Base-by-base conservation (phyloP, 1,140 invertebrate genomes). In the Panagrolaimus sp. region DNA sequence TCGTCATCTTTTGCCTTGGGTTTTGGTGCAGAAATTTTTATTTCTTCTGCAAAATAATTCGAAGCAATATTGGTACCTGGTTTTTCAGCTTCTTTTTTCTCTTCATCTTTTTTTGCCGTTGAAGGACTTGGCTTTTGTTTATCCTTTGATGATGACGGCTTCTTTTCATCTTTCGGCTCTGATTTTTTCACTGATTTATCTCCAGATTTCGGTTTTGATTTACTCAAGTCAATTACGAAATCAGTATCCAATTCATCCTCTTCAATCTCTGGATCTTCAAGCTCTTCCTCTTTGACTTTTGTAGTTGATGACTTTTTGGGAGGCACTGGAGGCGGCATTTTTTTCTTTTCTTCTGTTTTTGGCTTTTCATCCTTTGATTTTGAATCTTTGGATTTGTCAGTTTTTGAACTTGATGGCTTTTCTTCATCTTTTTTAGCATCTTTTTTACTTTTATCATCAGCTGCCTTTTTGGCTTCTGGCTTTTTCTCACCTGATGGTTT, bases 181-280 rank as follows among this genome's bases (percentile, higher is more conserved):
- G 21, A 21, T 8, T 58, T 58, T 17, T 58, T 58, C 1, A 21
- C 52, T 28, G 28, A 4, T 10, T 21, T 58, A 28, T 12, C 17
- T 17, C 17, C 52, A 21, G 52, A n/a, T 14, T 58, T 58, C 28
- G 52, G 52, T 58, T 58, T 58, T 12, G 52, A 12, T 26, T 58
- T 58, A 21, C 10, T 21, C 5, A 58, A 26, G 17, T 58, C 52
- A 24, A n/a, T 28, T 1, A 58, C 52, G 5, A 58, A 58, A 26
- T 58, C 52, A 21, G 52, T 58, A 58, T 58, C 52, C 12, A 58
- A 14, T 58, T 58, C 52, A 12, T 58, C 52, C 14, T 58, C 52
- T 26, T 58, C 52, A 21, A 26, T 28, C 8, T 58, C 52, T 0
- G 52, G 52, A 0, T 26, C 52, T 58, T 58, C 28, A 0, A 58